These are phyloP conservation scores for Pocillopora meandrina DNA, from an alignment of 92 coral and sea anemone genomes.

Conservation along the genomic window DNA sequence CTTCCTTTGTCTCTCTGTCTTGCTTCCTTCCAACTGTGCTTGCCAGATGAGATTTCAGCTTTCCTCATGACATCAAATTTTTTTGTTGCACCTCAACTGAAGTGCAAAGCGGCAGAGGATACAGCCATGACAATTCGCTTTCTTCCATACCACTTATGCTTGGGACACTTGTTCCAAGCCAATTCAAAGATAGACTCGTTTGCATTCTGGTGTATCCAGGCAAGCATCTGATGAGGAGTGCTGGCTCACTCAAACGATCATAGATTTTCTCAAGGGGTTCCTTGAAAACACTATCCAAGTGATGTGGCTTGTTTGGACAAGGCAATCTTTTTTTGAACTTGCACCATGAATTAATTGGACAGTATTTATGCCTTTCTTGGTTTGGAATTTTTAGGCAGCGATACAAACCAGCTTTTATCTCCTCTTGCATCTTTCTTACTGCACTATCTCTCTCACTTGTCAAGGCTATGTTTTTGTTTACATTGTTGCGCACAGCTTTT, in stretches of 20 bases:
- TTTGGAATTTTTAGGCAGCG: neutral
- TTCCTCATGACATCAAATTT: slow-evolving; percentile 38
- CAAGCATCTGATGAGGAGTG: slow-evolving; percentile 37
- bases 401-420: too few species aligned
- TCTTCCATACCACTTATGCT: slow-evolving; percentile 8
- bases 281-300: slow-evolving; percentile 37
- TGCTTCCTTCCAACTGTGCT: too few species aligned
- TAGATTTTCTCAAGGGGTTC: slow-evolving; percentile 28
- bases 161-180: slow-evolving; percentile 41
- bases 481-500: too few species aligned
- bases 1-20: slow-evolving; percentile 22
- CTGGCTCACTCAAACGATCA: slow-evolving; percentile 29
- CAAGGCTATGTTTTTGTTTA: too few species aligned
- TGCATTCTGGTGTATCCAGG: slow-evolving; percentile 52
- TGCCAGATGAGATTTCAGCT: too few species aligned
- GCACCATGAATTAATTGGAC: slow-evolving; percentile 5
- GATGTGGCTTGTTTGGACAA: slow-evolving; percentile 42
- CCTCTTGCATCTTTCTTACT: too few species aligned
- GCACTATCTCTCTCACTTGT: too few species aligned
- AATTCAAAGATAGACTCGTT: slow-evolving; percentile 49
- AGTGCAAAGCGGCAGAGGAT: slow-evolving; percentile 36
- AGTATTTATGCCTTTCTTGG: slow-evolving; percentile 26
- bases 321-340: slow-evolving; percentile 12
- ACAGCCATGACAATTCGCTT: slow-evolving; percentile 39
- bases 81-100: slow-evolving; percentile 44